Evolutionary conservation across 1,140 invertebrate genomes (phyloP), one percentile per base, ranked within the genome.

Genomic region (Adoxophyes honmai): DNA sequence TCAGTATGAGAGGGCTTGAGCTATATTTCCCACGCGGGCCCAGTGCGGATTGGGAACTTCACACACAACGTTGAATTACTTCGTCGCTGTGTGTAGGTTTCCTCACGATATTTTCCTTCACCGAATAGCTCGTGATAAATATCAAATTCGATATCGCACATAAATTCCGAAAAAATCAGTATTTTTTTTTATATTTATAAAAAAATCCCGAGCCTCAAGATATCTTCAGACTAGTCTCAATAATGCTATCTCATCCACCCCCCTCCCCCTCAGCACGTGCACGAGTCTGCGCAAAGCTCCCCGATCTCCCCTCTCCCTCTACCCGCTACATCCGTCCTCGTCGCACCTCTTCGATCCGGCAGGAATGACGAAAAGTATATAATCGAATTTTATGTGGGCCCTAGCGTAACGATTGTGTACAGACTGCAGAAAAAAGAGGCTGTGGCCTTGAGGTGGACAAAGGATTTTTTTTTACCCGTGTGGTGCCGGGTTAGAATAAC

Each of bases 291-390:
- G 85, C 63, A 54, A 16, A 38, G 13, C 56, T 9, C 37, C 36
- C 33, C 34, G 39, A 15, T 63, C 44, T 7, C 3, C 42, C 37
- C 0, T 78, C 71, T 65, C 75, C 8, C 53, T 82, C 70, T 55
- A 35, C 68, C 6, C 51, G 10, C 58, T 73, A 67, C 33, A 6
- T 55, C 39, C 44, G 39, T 79, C 77, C 58, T 72, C 53, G 33
- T 81, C 68, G 28, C 21, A 55, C 39, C 64, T 61, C 81, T 88
- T 88, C 86, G 85, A 88, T 88, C 85, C 79, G 76, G 74, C 62
- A 61, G 68, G 75, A 78, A 83, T 88, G 81, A 86, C 81, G 82
- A 86, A 88, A 88, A 75, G 76, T 69, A 81, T 77, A 81, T 88
- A 88, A 88, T 88, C 81, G 75, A 86, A 83, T 88, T 86, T 57